Base-by-base conservation (phyloP, 1,140 invertebrate genomes). In the Calliphora vicina region DNA sequence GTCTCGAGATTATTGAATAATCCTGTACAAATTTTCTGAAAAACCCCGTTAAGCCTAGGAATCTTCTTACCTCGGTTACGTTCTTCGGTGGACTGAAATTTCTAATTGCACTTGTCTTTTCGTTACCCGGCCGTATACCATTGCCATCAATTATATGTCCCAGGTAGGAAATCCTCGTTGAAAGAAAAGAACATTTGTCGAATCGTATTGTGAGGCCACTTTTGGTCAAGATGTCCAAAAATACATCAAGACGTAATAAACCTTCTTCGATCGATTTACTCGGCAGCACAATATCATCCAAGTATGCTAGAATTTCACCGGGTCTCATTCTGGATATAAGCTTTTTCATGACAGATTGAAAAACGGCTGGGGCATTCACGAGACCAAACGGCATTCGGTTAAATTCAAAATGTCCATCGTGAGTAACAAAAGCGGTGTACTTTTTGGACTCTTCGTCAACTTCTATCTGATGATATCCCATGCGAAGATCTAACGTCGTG, bases 391-490 rank as follows among this genome's bases (percentile, higher is more conserved):
- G 84, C 72, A 90, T 84, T 12, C 82, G 23, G 25, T 83, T 81
- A 72, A 84, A 90, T 26, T 87, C 81, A 82, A 80, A 89, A 50
- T 86, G 50, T 86, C 83, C 26, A 81, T 87, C n/a, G n/a, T n/a
- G n/a, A 26, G 87, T 89, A 0, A 84, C 82, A 84, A 92, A 92
- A 0, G 90, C 91, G 0, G 91, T 92, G 85, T 92, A 92, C 1
- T 85, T 61, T 23, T 72, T 86, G 78, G 89, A 86, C 2, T 86
- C 73, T 67, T 85, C 76, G 20, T 88, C 84, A 0, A 93, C 83
- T 9, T 84, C 80, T 23, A 93, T 86, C 85, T 93, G 92, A 86
- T 90, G 91, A 86, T 91, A 93, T 4, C 92, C 92, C 57, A 85
- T 87, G 0, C 82, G 83, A 8, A 92, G 57, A 86, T 93, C 91